Percentiles rank a stretch among this genome's conserved stretches.
Evolutionary conservation across 2,797 vertebrate genomes (phyloP).

Genomic region (Chaunax sp.): DNA sequence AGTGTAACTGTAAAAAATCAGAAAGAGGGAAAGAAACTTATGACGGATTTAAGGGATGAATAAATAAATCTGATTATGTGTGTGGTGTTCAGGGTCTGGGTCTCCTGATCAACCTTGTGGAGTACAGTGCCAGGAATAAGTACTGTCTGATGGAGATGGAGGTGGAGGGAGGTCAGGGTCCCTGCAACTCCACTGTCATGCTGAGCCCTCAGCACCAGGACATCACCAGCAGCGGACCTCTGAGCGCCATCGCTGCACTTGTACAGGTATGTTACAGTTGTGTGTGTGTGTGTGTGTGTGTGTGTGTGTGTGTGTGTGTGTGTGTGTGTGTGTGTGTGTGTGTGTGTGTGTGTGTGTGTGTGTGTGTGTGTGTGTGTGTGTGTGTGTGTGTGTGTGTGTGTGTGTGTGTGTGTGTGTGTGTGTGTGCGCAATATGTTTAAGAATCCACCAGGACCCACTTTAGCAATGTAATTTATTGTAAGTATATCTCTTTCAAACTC

Average conservation of each 20-base stretch:
- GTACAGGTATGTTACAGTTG: slow-evolving; percentile 90
- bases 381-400: no score
- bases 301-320: no score
- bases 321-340: no score
- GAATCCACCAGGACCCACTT: not conserved
- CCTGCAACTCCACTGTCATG: slow-evolving; percentile 88
- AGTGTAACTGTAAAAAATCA: no score
- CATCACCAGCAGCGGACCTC: slow-evolving; percentile 67
- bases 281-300: no score
- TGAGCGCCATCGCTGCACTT: slow-evolving; percentile 93
- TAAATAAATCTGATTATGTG: not conserved
- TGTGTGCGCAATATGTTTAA: not conserved
- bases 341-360: no score
- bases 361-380: no score
- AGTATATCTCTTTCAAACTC: not conserved
- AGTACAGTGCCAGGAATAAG: slow-evolving; percentile 95
- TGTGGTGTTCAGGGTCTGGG: slow-evolving; percentile 88
- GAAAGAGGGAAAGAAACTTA: no score
- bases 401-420: no score
- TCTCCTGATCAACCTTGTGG: slow-evolving; percentile 96
- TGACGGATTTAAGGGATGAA: no score
- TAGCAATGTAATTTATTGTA: not conserved
- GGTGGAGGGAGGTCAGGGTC: slow-evolving; percentile 84
- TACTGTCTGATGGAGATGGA: slow-evolving; percentile 96
- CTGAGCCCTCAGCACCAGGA: slow-evolving; percentile 76